Evolutionary conservation across 2,113 vertebrate species (phyloP).

Genomic region (Corythaixoides concolor): DNA sequence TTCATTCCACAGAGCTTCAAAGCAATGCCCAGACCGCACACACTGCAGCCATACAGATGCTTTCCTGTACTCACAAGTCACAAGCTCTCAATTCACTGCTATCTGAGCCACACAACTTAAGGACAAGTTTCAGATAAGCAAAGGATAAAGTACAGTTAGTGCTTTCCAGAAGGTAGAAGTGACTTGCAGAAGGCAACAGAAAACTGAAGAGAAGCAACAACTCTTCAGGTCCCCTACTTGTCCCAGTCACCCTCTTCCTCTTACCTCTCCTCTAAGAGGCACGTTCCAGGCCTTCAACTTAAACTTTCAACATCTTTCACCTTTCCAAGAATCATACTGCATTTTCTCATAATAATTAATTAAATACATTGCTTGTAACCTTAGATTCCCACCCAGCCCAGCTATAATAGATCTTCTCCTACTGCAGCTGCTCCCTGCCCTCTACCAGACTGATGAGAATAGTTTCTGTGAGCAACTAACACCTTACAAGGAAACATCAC

Average conservation of each 20-base stretch:
- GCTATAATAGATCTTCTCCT: background rate
- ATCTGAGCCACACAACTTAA: background rate
- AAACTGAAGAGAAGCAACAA: background rate
- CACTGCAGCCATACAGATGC: background rate
- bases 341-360: background rate
- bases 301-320: background rate
- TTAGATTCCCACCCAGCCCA: background rate
- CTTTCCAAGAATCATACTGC: background rate
- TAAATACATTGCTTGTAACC: background rate
- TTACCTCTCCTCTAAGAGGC: background rate
- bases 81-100: background rate
- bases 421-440: background rate
- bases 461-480: background rate
- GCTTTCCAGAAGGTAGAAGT: background rate
- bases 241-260: background rate
- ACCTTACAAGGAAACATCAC: background rate
- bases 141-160: background rate
- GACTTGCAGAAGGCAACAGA: background rate
- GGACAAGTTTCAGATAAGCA: background rate
- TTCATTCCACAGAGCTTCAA: background rate
- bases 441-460: background rate
- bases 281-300: background rate
- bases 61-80: background rate
- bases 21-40: background rate
- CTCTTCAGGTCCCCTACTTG: background rate